Evolutionary conservation across 2,113 vertebrate genomes (phyloP), one percentile per base, ranked within the genome.

Genomic region (Tragelaphus imberbis): DNA sequence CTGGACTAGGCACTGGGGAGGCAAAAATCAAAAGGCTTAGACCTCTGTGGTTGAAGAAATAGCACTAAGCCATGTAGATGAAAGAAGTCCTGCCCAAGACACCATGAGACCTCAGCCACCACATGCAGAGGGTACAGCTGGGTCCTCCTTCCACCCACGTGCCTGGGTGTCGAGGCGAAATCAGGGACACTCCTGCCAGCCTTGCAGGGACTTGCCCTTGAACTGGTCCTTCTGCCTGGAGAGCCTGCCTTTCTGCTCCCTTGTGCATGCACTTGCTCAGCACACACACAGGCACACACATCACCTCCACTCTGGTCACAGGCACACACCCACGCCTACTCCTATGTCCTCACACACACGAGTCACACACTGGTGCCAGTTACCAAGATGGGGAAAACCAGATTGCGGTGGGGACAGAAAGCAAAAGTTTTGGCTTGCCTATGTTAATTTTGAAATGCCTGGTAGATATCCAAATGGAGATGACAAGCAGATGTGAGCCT

Each of bases 121-220:
- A 25, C 1, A 11, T 10, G 17, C 55, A 40, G 25, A 89, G 49
- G 79, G 51, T 11, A 21, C 49, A 17, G 40, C 40, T 23, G 36
- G 27, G 13, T 55, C 84, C 79, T 30, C 30, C 47, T 0, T 17
- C 33, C 84, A 23, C 77, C 77, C 44, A 25, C 1, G 0, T 30
- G 49, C 88, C 61, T 90, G 82, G 55, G 44, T 61, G n/a, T 61
- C 7, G 0, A 61, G 49, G 61, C 51, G 4, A 33, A 47, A 65
- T 55, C 51, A 81, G 59, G 81, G 81, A 86, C 87, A 58, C 81
- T 92, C 88, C 90, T 14, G 23, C 75, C 77, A 17, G 79, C 49
- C 90, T 94, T 92, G 95, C 94, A 91, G 49, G 56, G 89, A 95
- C 96, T 95, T 94, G 97, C 63, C 94, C 61, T 77, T 6, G 23